Evolutionary conservation across 2,797 vertebrate genomes (phyloP), one percentile per base, ranked within the genome.

Genomic region (Poecilia wingei): DNA sequence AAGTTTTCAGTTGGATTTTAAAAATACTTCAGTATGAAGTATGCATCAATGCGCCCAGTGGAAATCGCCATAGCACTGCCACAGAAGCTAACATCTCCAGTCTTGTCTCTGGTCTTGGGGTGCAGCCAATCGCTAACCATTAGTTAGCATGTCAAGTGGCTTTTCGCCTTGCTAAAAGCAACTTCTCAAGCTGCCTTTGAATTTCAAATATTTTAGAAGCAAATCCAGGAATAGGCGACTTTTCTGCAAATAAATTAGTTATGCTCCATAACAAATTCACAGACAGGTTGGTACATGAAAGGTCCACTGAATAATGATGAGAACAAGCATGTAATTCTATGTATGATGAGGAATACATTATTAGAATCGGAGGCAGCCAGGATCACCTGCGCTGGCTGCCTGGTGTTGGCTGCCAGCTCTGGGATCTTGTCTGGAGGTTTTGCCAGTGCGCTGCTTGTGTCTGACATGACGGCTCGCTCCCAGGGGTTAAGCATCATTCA

Each of bases 401-500:
- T 33, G 43, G 79, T 82, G 82, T 85, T 91, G 72, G 74, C 14
- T 51, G 81, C 78, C 76, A 78, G 78, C 46, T 83, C 69, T 73
- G 79, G 78, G 73, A 85, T 89, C 57, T 80, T 80, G 82, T 89
- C 88, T 87, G 74, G 66, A 85, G 85, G 84, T 89, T 85, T 69
- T 89, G 89, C 86, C 87, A 74, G 75, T 82, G 80, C 89, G 82
- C 88, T 91, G 87, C 84, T 86, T 78, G 76, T 91, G 90, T 93
- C 79, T 84, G 88, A 92, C 93, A 89, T 69, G 89, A 89, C 90
- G 85, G 90, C 78, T 85, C 77, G 81, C 78, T 81, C 87, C 83
- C 78, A 72, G 87, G 91, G 89, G 89, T 86, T 89, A 87, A 84
- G 86, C 87, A 18, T 83, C 89, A 92, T 94, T 88, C 89, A 92